phyloP scores from a whole-genome alignment of 1,140 invertebrate species.

The Trachymyrmex cornetzi region DNA sequence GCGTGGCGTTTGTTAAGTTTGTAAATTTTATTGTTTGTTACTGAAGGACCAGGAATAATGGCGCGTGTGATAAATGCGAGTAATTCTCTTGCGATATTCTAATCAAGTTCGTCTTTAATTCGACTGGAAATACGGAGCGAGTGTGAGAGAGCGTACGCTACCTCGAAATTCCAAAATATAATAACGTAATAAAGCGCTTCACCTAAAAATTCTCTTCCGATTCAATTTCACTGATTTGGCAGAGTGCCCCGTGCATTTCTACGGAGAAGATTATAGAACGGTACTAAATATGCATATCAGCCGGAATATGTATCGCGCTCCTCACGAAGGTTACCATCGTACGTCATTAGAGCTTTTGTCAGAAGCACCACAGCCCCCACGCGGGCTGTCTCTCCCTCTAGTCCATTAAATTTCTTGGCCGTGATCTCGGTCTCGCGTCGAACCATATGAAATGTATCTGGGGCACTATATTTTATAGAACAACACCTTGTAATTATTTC shows the following conservation, averaged over 20 bases:
- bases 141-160: neutral
- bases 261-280: constrained; percentile 42
- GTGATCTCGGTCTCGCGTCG: constrained; percentile 51
- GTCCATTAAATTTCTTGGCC: constrained; percentile 62
- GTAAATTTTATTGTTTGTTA: constrained; percentile 11
- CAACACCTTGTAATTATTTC: constrained; percentile 41
- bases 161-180: constrained; percentile 40
- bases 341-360: constrained; percentile 62
- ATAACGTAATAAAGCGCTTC: constrained; percentile 52
- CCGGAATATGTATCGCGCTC: constrained; percentile 55
- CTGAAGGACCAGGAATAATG: neutral
- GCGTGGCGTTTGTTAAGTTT: neutral
- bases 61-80: constrained; percentile 5
- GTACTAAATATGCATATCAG: constrained; percentile 60
- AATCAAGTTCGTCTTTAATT: constrained; percentile 35
- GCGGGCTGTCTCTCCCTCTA: constrained; percentile 22
- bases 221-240: constrained; percentile 62
- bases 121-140: neutral
- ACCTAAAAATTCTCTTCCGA: constrained; percentile 61
- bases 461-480: constrained; percentile 48
- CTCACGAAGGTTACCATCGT: constrained; percentile 62
- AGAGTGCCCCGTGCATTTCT: constrained; percentile 44
- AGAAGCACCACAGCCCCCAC: constrained; percentile 10
- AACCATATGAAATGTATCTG: constrained; percentile 51
- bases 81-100: constrained; percentile 47